phyloP scores from a whole-genome alignment of 2,888 invertebrate species.

The Polydrusus cervinus region DNA sequence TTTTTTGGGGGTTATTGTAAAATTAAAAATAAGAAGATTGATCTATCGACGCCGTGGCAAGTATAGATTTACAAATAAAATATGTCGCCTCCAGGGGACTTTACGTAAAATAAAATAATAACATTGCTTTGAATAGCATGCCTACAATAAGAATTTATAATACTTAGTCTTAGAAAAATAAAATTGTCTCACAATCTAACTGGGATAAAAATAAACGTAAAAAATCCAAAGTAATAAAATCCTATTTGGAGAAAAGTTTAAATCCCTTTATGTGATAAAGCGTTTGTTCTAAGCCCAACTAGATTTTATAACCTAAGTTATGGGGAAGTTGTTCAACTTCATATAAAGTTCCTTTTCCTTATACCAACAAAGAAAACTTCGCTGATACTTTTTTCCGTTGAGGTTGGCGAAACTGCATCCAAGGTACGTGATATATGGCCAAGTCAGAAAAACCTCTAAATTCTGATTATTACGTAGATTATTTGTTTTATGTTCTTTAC shows the following conservation, averaged over 20 bases:
- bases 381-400: background rate
- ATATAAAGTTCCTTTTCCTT: constrained; percentile 6
- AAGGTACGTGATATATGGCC: background rate
- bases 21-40: no score
- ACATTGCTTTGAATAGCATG: no score
- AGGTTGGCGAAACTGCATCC: background rate
- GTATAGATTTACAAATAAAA: no score
- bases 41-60: no score
- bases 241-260: background rate
- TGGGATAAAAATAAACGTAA: background rate
- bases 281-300: background rate
- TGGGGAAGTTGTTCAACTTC: background rate
- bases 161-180: no score
- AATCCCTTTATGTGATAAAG: background rate
- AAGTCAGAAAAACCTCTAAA: background rate
- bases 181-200: background rate
- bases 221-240: background rate
- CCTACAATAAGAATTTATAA: no score
- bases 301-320: constrained; percentile 8
- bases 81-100: no score
- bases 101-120: no score
- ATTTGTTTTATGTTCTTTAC: background rate
- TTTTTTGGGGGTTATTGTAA: no score
- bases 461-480: background rate
- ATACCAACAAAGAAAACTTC: background rate